Conservation (phyloP, 2,888 invertebrate genomes). For the Dasypolia templi region DNA sequence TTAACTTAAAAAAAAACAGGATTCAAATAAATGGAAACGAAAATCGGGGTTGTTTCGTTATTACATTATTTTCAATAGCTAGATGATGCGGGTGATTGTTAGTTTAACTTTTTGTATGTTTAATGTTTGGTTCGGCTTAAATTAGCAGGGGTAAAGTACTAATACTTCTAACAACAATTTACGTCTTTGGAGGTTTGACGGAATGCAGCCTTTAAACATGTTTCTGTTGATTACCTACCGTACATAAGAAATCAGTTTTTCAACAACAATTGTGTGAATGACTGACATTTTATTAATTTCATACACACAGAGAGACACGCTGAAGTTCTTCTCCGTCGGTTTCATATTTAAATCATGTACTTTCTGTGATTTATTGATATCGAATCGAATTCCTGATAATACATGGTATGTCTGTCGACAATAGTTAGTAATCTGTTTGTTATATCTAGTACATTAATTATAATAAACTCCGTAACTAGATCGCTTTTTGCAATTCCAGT, state of each 20-base stretch:
- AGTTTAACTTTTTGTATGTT: neutral
- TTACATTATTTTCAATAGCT: no score
- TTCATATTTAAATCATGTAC: neutral
- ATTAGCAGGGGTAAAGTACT: neutral
- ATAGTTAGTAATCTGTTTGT: slow-evolving; percentile 57
- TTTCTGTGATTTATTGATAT: slow-evolving; percentile 28
- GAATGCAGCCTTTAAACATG: neutral
- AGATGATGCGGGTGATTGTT: neutral
- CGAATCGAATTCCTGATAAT: slow-evolving; percentile 21
- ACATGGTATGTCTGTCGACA: slow-evolving; percentile 48
- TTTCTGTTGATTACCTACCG: neutral
- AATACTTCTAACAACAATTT: neutral
- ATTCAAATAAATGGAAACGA: neutral
- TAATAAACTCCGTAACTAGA: slow-evolving; percentile 59
- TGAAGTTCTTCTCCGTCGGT: neutral
- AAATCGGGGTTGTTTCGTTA: neutral
- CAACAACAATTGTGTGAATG: neutral
- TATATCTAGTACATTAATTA: slow-evolving; percentile 60
- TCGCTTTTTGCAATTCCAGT: slow-evolving; percentile 60
- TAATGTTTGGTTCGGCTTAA: neutral
- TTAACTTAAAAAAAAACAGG: neutral
- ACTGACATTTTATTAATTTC: neutral
- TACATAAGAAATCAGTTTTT: neutral
- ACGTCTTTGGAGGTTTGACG: neutral
- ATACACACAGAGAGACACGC: no score